Evolutionary conservation across 2,797 vertebrate species (phyloP), one percentile per base, ranked within the genome.

Genomic region (Bucorvus abyssinicus): DNA sequence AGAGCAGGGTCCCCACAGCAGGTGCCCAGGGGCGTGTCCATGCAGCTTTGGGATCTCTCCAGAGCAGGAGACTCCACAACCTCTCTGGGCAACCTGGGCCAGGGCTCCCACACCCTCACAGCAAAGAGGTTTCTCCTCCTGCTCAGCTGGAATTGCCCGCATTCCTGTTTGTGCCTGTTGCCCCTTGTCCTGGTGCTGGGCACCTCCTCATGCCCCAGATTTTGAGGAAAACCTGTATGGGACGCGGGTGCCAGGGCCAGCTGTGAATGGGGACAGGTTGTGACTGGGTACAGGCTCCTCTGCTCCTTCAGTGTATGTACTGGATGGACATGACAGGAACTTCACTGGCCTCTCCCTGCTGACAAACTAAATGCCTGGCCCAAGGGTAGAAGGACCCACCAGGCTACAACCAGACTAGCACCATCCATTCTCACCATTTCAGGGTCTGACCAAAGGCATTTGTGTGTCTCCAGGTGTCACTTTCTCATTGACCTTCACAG

Each of bases 401-500:
- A 0, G 2, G 32, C 8, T 71, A 14, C 26, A 29, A 21, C 70
- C 30, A 10, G 3, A 11, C 2, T 53, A n/a, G 42, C 29, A 40
- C 21, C 23, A n/a, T 3, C 44, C 16, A 2, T 12, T 26, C 1
- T 57, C 65, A 30, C 16, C 52, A 5, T 38, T 1, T 6, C 9
- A 2, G 17, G 56, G 21, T 20, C 61, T 65, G 50, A 21, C 45
- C 70, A 9, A 18, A 64, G 38, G 44, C 16, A 29, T 23, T 19
- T 5, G 24, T 9, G 9, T n/a, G 76, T 2, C n/a, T 10, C 36
- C 40, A 47, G 40, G 29, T 40, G 14, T 30, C 63, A 36, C 57
- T 5, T 70, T 29, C 55, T 44, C 1, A 0, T 3, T 30, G 27
- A 50, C 21, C 23, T 7, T 8, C 34, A 2, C 1, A 1, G 50